These are phyloP conservation scores for Halictus rubicundus DNA, from an alignment of 1,140 invertebrate species.

Conservation along the genomic window DNA sequence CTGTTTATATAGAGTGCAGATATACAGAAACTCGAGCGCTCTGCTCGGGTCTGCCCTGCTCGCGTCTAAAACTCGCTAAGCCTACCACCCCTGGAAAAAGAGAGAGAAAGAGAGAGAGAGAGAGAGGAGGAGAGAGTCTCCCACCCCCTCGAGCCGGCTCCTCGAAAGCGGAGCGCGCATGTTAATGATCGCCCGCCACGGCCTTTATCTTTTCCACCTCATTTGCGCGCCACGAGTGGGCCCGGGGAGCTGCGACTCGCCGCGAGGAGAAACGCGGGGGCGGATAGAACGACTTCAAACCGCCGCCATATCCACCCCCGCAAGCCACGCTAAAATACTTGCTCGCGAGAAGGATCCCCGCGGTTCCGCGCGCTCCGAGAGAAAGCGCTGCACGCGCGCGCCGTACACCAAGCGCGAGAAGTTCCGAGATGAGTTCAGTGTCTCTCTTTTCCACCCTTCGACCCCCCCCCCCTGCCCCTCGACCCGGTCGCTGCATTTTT, in stretches of 20 bases:
- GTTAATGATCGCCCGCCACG: conserved; percentile 79
- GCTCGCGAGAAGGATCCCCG: conserved; percentile 34
- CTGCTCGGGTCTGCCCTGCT: too few relatives aligned
- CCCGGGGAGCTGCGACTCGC: conserved; percentile 59
- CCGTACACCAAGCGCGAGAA: conserved; percentile 29
- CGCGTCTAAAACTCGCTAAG: conserved; percentile 49
- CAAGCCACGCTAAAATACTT: conserved; percentile 49
- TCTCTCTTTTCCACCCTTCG: conserved; percentile 8
- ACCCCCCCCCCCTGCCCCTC: not conserved
- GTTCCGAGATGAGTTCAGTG: conserved; percentile 40
- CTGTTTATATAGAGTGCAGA: conserved; percentile 22
- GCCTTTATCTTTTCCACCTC: conserved; percentile 81
- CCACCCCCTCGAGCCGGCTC: conserved; percentile 55
- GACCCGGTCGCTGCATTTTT: not conserved
- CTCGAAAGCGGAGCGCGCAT: conserved; percentile 76
- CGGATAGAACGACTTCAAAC: conserved; percentile 10
- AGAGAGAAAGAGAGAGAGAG: too few relatives aligned
- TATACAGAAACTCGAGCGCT: conserved; percentile 5
- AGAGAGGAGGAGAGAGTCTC: too few relatives aligned
- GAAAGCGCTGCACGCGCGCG: conserved; percentile 25
- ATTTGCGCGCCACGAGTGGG: conserved; percentile 76
- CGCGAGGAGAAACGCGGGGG: conserved; percentile 18
- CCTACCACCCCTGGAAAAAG: conserved; percentile 35
- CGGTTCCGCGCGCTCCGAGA: conserved; percentile 8
- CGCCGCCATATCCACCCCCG: not conserved